Percentiles rank a stretch among this genome's conserved stretches.
Evolutionary conservation across 2,113 vertebrate genomes (phyloP).

Genomic region (Tachysurus fulvidraco): DNA sequence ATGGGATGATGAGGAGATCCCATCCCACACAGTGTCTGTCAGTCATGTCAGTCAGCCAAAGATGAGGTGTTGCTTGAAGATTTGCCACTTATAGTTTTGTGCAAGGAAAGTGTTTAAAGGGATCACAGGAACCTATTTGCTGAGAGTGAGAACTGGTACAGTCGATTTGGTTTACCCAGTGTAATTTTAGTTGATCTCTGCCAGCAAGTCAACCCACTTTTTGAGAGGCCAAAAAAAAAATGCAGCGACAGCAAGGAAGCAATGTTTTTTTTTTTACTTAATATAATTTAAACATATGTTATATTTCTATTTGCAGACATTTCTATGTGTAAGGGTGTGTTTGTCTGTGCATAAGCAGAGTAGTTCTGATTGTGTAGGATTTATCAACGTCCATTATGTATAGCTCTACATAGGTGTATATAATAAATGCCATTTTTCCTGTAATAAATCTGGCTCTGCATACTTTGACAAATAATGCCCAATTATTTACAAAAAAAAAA

Average conservation of each 20-base stretch:
- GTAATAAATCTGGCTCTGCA: background rate
- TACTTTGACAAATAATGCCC: background rate
- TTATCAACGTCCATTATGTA: background rate
- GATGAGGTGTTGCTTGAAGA: background rate
- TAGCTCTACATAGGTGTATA: background rate
- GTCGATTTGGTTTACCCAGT: background rate
- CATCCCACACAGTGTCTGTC: too few relatives aligned
- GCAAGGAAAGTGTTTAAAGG: background rate
- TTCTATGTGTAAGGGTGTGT: background rate
- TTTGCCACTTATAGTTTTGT: background rate
- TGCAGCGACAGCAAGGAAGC: background rate
- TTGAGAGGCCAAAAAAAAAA: background rate
- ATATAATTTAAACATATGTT: too few relatives aligned
- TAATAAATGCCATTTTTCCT: background rate
- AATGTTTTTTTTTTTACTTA: too few relatives aligned
- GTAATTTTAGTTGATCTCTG: background rate
- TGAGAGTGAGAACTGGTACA: background rate
- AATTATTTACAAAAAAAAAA: too few relatives aligned
- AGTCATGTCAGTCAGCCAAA: background rate
- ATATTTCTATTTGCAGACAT: background rate
- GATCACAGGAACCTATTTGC: background rate
- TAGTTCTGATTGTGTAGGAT: background rate
- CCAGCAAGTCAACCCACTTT: background rate
- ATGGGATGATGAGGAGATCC: background rate
- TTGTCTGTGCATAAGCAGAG: background rate